Base-by-base conservation (phyloP, 2,113 vertebrate species). In the Bungarus multicinctus region DNA sequence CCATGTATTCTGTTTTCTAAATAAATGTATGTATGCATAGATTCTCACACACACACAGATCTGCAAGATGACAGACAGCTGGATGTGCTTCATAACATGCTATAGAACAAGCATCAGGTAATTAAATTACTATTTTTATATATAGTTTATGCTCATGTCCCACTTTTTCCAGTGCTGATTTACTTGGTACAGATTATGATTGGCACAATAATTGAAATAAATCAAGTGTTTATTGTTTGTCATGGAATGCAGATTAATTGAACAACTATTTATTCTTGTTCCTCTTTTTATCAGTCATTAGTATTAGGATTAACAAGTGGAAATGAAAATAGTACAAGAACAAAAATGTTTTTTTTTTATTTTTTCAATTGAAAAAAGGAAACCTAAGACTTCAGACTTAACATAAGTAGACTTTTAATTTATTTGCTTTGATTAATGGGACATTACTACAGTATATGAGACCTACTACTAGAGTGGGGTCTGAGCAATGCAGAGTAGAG, bases 111-210 rank as follows among this genome's bases (percentile, higher is more conserved):
- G 8, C 93, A 94, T 92, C 52, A 92, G 89, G 95, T 7, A 95
- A 86, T 96, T 96, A 95, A 95, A 69, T 55, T 94, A 94, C 88
- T 93, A 90, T 91, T 97, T 95, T 92, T 92, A 87, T 93, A 93
- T 91, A 85, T 85, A 91, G 47, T 58, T 88, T 45, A 90, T 87
- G 58, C 25, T 7, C n/a, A 74, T 53, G 45, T 90, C 88, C 92
- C 87, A 0, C 43, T 89, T 94, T 91, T 92, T 95, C 89, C 86
- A 53, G 50, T 89, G 85, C 90, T 53, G 93, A 90, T 94, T 93
- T 89, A 55, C 91, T 93, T 90, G 87, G 87, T 27, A 50, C 52
- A 69, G 90, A 91, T 53, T 85, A 0, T 94, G 88, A 92, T 85
- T 93, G 86, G 88, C 91, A 57, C 0, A 30, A 30, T 3, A 16